Conservation (phyloP, 1,140 invertebrate genomes). For the Camponotus floridanus region DNA sequence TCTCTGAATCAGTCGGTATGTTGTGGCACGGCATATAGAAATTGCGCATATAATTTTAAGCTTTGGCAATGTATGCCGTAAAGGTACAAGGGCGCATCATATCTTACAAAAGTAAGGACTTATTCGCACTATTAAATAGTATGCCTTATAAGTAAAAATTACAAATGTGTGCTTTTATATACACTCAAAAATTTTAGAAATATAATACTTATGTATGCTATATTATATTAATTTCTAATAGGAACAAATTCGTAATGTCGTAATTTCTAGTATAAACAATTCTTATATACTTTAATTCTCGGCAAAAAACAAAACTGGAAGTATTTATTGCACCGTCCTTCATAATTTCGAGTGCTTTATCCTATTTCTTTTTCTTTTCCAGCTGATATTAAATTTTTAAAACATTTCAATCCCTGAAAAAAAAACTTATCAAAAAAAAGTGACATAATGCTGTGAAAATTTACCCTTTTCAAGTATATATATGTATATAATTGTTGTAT, state of each 20-base stretch:
- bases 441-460: not conserved
- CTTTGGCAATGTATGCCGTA: slow-evolving; percentile 2
- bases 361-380: not conserved
- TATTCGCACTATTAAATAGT: slow-evolving; percentile 30
- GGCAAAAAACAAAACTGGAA: slow-evolving; percentile 26
- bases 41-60: slow-evolving; percentile 32
- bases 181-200: slow-evolving; percentile 11
- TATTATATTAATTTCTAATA: slow-evolving; percentile 42
- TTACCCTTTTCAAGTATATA: not conserved
- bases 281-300: not conserved
- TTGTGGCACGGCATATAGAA: not conserved
- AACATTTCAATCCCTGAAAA: slow-evolving; percentile 10
- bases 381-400: not conserved
- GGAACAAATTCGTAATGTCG: slow-evolving; percentile 34
- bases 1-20: slow-evolving; percentile 61
- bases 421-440: not conserved
- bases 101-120: slow-evolving; percentile 21
- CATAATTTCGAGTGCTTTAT: not conserved
- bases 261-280: slow-evolving; percentile 44
- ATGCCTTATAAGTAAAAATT: slow-evolving; percentile 11
- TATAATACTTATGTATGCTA: slow-evolving; percentile 35
- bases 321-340: slow-evolving; percentile 13
- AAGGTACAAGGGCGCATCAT: not conserved
- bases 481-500: not conserved
- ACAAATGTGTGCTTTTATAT: not conserved